A percentile compares a stretch with the other conserved stretches of the same genome.
These are phyloP conservation scores for Heliconius aoede DNA, from an alignment of 2,888 invertebrate species.

Conservation along the genomic window DNA sequence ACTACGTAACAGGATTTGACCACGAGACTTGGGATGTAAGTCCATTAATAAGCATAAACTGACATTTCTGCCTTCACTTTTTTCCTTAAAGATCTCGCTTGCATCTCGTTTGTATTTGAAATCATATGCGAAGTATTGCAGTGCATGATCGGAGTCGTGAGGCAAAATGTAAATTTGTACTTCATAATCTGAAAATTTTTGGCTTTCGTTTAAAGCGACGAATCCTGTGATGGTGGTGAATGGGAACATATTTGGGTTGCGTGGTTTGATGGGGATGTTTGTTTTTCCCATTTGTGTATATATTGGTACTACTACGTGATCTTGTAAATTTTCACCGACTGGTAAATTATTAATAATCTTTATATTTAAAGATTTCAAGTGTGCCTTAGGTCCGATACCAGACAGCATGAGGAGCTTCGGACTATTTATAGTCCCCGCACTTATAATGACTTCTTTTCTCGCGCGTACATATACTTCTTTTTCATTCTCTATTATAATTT, in stretches of 20 bases:
- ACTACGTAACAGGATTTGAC: constrained; percentile 55
- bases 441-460: constrained; percentile 59
- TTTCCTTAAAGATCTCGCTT: constrained; percentile 46
- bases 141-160: constrained; percentile 24
- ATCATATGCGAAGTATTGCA: constrained; percentile 61
- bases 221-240: constrained; percentile 49
- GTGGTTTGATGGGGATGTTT: constrained; percentile 66
- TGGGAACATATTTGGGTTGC: constrained; percentile 50
- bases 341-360: constrained; percentile 55
- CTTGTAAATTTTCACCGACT: constrained; percentile 59
- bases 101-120: constrained; percentile 67
- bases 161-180: constrained; percentile 45
- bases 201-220: constrained; percentile 51
- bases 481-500: constrained; percentile 42
- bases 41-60: constrained; percentile 44
- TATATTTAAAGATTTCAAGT: constrained; percentile 68
- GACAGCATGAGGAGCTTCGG: constrained; percentile 54
- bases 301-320: constrained; percentile 51
- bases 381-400: constrained; percentile 56
- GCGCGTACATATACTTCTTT: constrained; percentile 45
- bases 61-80: constrained; percentile 49
- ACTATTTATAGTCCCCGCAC: constrained; percentile 67
- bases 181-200: constrained; percentile 54
- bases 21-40: constrained; percentile 66
- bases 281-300: constrained; percentile 49